Evolutionary conservation across 2,888 invertebrate species (phyloP).

Genomic region (Keiferia lycopersicella): DNA sequence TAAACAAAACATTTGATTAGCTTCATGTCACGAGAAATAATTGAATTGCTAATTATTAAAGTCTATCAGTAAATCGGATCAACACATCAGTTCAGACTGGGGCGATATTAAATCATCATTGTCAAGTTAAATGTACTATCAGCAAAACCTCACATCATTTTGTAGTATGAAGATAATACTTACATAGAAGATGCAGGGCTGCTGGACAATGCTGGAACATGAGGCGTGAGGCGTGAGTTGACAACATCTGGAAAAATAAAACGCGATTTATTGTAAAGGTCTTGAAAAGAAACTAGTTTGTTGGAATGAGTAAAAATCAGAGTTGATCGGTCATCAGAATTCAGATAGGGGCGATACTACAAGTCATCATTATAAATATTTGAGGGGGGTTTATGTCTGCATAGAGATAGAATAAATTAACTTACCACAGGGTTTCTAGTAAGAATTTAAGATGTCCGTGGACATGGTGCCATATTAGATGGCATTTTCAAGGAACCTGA

Average conservation of each 20-base stretch:
- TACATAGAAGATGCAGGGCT: background rate
- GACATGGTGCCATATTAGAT: no score
- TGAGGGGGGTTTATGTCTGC: background rate
- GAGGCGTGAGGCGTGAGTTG: background rate
- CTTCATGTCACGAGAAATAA: background rate
- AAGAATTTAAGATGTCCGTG: background rate
- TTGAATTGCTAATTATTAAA: background rate
- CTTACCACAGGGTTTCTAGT: background rate
- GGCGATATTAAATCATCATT: constrained; percentile 50
- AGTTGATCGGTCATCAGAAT: constrained; percentile 50
- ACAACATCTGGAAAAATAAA: background rate
- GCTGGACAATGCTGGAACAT: no score
- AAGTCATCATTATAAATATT: constrained; percentile 39
- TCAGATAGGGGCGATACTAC: constrained; percentile 56
- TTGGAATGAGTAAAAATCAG: constrained; percentile 37
- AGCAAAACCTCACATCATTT: background rate
- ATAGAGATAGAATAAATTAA: background rate
- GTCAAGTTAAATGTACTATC: background rate
- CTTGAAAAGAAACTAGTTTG: background rate
- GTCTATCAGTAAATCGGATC: constrained; percentile 44
- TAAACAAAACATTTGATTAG: background rate
- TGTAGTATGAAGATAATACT: no score
- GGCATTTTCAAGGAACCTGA: no score
- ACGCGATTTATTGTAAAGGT: background rate
- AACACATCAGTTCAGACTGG: constrained; percentile 61